Base-by-base conservation (phyloP, 2,888 invertebrate species). In the Lepidocyrtinus sp. region DNA sequence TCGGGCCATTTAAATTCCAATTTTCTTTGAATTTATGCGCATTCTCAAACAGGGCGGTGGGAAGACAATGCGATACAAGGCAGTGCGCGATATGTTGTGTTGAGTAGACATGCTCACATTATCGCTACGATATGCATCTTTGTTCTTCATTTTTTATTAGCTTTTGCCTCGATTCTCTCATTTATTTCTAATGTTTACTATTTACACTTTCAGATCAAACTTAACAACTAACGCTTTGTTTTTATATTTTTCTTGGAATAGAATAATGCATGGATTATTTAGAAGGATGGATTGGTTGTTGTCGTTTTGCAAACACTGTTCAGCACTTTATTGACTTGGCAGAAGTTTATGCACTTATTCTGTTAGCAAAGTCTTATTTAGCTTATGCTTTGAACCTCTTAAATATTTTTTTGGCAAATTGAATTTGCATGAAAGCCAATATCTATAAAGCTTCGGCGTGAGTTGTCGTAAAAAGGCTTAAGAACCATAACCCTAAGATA, bases 331-430 rank as follows among this genome's bases (percentile, higher is more conserved):
- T 55, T 15, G 15, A 55, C 55, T 55, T 55, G 55, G 2, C 17
- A 17, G 2, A 17, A 36, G 5, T 5, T 36, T 7, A 12, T 36
- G 36, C 12, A 36, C 36, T 36, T 36, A 7, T 36, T 5, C 5
- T 12, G 12, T 36, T 36, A 12, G 36, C 36, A 36, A 36, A 36
- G 36, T 36, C 36, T 36, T 5, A 36, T 36, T 36, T 12, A 12
- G 12, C 12, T 5, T 36, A 12, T 7, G 36, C 36, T 12, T 5
- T 36, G 36, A 36, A 12, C 36, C 36, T 36, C 5, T 36, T 36
- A 12, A 7, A 36, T 36, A 22, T 59, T 17, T 63, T 75, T 75
- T 75, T 75, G 69, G 69, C 75, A 75, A 75, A 69, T 75, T 75
- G 62, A 75, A 75, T 75, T 68, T 45, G 45, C 59, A 67, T 68